Evolutionary conservation across 2,113 vertebrate genomes (phyloP).

Genomic region (Myotis brandtii): DNA sequence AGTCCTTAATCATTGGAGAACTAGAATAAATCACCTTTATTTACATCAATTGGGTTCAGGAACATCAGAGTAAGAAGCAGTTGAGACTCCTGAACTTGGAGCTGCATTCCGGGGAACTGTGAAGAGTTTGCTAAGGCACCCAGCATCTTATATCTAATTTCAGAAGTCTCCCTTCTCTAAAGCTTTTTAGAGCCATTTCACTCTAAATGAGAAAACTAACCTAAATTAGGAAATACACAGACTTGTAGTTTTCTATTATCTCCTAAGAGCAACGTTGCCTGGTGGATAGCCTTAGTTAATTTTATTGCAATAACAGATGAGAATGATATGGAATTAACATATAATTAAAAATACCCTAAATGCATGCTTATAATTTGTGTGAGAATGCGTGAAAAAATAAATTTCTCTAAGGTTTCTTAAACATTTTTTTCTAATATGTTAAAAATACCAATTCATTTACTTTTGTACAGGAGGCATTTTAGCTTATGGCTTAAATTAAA

Average conservation of each 20-base stretch:
- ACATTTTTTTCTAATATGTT: neutral
- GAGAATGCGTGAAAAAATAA: constrained; percentile 34
- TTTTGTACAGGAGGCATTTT: neutral
- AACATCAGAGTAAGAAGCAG: neutral
- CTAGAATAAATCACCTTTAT: neutral
- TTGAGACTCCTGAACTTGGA: neutral
- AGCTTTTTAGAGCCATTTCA: constrained; percentile 7
- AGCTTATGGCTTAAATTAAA: neutral
- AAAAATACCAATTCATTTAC: neutral
- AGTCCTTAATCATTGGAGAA: neutral
- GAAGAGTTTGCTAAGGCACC: neutral
- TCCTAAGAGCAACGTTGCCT: neutral
- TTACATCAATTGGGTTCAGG: neutral
- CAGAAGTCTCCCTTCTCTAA: neutral
- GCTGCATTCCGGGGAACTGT: neutral
- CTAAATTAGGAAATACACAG: neutral
- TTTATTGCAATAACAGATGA: constrained; percentile 21
- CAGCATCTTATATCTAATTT: neutral
- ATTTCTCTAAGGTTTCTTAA: constrained; percentile 50
- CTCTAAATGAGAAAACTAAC: constrained; percentile 8
- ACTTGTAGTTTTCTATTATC: constrained; percentile 10
- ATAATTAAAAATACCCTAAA: constrained; percentile 62
- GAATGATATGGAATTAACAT: neutral
- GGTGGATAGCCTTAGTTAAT: constrained; percentile 35
- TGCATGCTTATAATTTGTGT: constrained; percentile 3